phyloP scores from a whole-genome alignment of 30 jellyfish, hydroid and myxozoan species.

The Catostylus mosaicus region DNA sequence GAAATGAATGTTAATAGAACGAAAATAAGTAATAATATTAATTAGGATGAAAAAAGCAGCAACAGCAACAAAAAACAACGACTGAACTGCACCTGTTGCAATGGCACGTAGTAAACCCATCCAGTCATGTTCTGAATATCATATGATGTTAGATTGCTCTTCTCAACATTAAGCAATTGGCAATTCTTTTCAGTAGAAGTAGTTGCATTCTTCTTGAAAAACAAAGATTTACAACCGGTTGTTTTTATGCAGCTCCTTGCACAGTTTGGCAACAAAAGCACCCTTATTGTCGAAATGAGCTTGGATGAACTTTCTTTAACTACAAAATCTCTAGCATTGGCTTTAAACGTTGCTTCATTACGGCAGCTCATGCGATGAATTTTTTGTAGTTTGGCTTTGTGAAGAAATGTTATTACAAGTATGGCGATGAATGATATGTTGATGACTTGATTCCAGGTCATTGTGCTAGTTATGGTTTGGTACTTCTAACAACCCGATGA shows the following conservation, averaged over 20 bases:
- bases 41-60: too few relatives aligned
- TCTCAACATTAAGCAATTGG: not conserved
- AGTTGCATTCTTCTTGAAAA: not conserved
- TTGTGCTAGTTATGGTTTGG: not conserved
- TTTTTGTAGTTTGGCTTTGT: not conserved
- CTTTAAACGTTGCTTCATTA: constrained; percentile 7
- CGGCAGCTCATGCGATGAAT: constrained; percentile 7
- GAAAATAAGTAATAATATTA: too few relatives aligned
- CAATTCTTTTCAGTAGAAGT: not conserved
- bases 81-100: constrained; percentile 15
- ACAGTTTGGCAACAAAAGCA: not conserved
- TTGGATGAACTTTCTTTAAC: not conserved
- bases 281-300: not conserved
- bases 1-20: not conserved
- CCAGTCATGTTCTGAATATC: not conserved
- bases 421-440: not conserved
- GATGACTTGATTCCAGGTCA: not conserved
- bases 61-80: too few relatives aligned
- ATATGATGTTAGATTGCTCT: not conserved
- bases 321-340: not conserved
- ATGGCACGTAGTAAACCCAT: constrained; percentile 4
- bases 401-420: not conserved
- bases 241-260: constrained; percentile 8
- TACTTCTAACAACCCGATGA: too few relatives aligned
- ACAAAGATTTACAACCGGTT: not conserved